phyloP scores from a whole-genome alignment of 2,113 vertebrate species.

The Phalacrocorax aristotelis region DNA sequence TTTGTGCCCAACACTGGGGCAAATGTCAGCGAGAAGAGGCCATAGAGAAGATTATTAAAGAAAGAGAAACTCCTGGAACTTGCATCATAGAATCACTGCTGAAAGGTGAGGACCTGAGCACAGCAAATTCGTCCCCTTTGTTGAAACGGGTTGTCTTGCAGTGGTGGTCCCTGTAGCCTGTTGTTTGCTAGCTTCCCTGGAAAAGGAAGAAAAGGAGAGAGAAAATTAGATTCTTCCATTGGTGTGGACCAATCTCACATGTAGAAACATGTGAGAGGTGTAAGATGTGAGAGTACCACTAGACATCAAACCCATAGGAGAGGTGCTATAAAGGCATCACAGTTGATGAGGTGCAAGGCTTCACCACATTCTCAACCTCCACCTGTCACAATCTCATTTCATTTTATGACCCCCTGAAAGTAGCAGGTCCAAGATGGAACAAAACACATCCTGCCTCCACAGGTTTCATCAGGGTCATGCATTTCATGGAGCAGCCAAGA shows the following conservation, averaged over 20 bases:
- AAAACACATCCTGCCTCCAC: neutral
- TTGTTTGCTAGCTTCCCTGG: neutral
- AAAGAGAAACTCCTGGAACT: slow-evolving; percentile 34
- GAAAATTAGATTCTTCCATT: neutral
- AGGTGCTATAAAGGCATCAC: neutral
- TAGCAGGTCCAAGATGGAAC: neutral
- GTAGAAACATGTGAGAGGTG: neutral
- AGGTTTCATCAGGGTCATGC: neutral
- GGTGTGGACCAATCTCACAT: neutral
- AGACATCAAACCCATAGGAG: neutral
- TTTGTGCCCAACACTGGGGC: slow-evolving; percentile 78
- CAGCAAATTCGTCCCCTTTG: neutral
- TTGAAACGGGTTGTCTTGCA: neutral
- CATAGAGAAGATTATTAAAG: slow-evolving; percentile 83
- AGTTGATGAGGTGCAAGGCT: neutral
- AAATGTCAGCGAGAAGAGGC: slow-evolving; percentile 80
- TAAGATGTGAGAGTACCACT: neutral
- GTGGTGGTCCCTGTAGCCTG: neutral
- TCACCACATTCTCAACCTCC: neutral
- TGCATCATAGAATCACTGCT: slow-evolving; percentile 23
- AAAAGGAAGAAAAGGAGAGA: neutral
- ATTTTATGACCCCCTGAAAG: neutral
- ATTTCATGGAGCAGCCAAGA: neutral
- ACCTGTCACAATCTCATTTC: neutral
- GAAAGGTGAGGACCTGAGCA: neutral